Base-by-base conservation (phyloP, 2,888 invertebrate species). In the Agonopterix subpropinquella region DNA sequence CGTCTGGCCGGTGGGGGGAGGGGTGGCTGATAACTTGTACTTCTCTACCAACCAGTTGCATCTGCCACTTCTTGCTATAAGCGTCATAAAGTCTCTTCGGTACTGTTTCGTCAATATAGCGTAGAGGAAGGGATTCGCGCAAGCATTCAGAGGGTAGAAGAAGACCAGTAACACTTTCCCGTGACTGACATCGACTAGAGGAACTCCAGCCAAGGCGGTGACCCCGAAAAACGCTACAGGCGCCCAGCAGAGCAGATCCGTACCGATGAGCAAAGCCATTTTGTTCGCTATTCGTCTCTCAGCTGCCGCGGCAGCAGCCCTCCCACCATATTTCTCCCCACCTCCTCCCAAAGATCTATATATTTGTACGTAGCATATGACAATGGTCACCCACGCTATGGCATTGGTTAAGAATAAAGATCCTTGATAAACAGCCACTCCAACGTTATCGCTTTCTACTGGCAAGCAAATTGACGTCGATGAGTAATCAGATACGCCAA, bases 61-160 rank as follows among this genome's bases (percentile, higher is more conserved):
- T 39, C 69, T 61, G 0, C 87, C 89, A 61, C 84, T 94, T 85
- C 92, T 91, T 2, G 92, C 91, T 45, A 95, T 79, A 41, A 95
- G 73, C 9, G 90, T 85, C 47, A 92, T 89, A 15, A 95, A 87
- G 73, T 97, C 96, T 59, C 92, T 90, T 42, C 96, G 90, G 70
- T 96, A 96, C 77, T 96, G 96, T 54, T 95, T 92, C 7, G 97
- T 97, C 68, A 96, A 88, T 59, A 97, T 95, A 11, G 96, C 97
- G 77, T 97, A 98, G 2, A 98, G 84, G 85, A 96, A 97, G 0
- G 97, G 97, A 82, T 98, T 97, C 41, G 97, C 96, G 72, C 96
- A 96, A 0, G 96, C 95, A 79, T 97, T 97, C 53, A 98, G 81
- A 0, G 97, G 97, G 72, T 97, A 96, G 72, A 97, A 96, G 73